Evolutionary conservation across 2,113 vertebrate genomes (phyloP).

Genomic region (Bothrops jararaca): DNA sequence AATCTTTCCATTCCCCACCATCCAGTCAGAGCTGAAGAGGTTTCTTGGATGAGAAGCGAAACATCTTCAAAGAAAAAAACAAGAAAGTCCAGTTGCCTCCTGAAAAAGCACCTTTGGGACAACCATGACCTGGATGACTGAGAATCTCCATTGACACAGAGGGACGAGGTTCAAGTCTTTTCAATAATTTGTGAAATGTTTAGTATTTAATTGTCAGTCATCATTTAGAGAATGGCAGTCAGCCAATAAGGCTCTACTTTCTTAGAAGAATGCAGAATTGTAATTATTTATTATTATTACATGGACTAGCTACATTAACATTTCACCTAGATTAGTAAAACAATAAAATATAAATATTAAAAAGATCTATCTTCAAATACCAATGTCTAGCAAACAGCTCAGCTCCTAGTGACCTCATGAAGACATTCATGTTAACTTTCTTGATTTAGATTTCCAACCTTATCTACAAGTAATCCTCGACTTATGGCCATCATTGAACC

Average conservation of each 20-base stretch:
- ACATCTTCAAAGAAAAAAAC: no score
- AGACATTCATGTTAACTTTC: background rate
- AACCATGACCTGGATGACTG: no score
- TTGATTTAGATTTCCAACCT: background rate
- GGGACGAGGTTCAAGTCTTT: background rate
- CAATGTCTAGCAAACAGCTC: background rate
- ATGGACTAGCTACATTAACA: no score
- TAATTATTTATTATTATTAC: background rate
- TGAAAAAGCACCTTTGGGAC: no score
- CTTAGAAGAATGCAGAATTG: background rate
- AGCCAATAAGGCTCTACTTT: slow-evolving; percentile 3
- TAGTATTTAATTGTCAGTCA: background rate
- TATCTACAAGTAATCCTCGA: background rate
- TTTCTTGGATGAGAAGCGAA: no score
- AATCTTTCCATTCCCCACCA: no score
- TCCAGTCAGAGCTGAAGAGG: no score
- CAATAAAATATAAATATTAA: no score
- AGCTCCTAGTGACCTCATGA: background rate
- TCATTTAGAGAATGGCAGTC: background rate
- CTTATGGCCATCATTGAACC: background rate
- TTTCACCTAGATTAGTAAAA: no score
- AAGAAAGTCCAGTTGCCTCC: no score
- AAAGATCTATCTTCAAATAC: no score
- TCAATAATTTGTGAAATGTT: background rate
- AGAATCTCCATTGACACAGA: no score